Percentiles rank a stretch among this genome's conserved stretches.
Evolutionary conservation across 1,140 invertebrate species (phyloP).

Genomic region (Drosophila nigrodunni): DNA sequence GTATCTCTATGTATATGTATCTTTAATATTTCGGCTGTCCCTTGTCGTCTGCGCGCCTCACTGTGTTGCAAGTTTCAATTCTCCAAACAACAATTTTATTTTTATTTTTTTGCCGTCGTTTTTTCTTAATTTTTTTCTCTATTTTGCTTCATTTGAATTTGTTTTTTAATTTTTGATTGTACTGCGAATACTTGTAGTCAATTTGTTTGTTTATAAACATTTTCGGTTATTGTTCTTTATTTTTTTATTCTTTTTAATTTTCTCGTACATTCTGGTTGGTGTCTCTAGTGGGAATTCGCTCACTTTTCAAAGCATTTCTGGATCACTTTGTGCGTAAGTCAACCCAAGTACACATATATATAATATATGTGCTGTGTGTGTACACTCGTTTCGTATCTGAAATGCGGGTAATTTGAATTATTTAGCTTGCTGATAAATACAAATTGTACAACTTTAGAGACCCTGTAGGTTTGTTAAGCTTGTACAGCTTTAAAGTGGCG

Average conservation of each 20-base stretch:
- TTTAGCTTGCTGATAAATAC: constrained; percentile 16
- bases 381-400: neutral
- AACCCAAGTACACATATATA: neutral
- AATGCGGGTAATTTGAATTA: constrained; percentile 24
- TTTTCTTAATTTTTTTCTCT: neutral
- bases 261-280: neutral
- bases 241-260: neutral
- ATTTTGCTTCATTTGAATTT: constrained; percentile 13
- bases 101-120: constrained; percentile 1
- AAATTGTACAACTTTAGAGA: neutral
- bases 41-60: constrained; percentile 6
- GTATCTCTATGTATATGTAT: neutral
- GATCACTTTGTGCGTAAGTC: constrained; percentile 2
- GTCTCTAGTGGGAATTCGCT: constrained; percentile 1
- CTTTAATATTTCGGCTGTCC: constrained; percentile 15
- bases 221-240: constrained; percentile 25
- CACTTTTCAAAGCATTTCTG: neutral
- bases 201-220: constrained; percentile 55
- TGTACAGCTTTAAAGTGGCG: too few species aligned
- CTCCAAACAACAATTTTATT: neutral
- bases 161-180: constrained; percentile 6
- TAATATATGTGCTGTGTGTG: neutral
- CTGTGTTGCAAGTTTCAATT: constrained; percentile 20
- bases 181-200: constrained; percentile 35
- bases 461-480: too few species aligned